Percentiles rank a stretch among this genome's conserved stretches.
phyloP scores from a whole-genome alignment of 2,113 vertebrate species.

The Helogale parvula region DNA sequence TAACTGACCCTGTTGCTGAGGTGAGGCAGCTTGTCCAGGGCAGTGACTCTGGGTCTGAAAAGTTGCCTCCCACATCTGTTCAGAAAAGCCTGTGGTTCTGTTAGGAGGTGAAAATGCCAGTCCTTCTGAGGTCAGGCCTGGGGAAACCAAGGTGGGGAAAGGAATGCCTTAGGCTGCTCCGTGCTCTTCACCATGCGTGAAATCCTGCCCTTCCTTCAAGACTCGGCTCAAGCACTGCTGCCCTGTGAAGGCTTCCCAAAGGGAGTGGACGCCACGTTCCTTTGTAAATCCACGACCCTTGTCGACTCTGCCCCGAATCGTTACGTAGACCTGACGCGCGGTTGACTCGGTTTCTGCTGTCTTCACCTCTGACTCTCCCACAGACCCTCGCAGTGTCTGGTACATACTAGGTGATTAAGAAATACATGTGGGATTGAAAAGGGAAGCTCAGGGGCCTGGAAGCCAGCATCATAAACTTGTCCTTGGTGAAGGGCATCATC shows the following conservation, averaged over 20 bases:
- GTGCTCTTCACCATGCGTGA: not conserved
- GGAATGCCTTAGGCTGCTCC: not conserved
- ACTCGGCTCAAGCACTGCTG: not conserved
- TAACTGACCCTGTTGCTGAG: not conserved
- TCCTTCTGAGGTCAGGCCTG: not conserved
- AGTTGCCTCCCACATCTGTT: not conserved
- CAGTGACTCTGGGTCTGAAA: not conserved
- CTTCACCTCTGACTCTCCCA: not conserved
- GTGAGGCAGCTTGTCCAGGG: not conserved
- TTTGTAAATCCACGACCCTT: not conserved
- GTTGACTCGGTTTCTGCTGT: not conserved
- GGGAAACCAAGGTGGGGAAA: not conserved
- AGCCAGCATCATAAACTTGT: not conserved
- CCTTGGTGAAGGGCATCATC: not conserved
- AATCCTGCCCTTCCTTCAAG: not conserved
- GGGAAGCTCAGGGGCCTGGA: not conserved
- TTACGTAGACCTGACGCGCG: not conserved
- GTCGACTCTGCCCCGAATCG: not conserved
- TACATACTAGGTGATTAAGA: not conserved
- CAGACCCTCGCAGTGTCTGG: not conserved
- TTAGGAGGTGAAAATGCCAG: not conserved
- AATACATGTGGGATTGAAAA: not conserved
- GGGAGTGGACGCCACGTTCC: rapidly evolving
- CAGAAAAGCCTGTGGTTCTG: not conserved
- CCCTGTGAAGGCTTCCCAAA: not conserved